Evolutionary conservation across 2,113 vertebrate species (phyloP).

Genomic region (Aplodontia rufa): DNA sequence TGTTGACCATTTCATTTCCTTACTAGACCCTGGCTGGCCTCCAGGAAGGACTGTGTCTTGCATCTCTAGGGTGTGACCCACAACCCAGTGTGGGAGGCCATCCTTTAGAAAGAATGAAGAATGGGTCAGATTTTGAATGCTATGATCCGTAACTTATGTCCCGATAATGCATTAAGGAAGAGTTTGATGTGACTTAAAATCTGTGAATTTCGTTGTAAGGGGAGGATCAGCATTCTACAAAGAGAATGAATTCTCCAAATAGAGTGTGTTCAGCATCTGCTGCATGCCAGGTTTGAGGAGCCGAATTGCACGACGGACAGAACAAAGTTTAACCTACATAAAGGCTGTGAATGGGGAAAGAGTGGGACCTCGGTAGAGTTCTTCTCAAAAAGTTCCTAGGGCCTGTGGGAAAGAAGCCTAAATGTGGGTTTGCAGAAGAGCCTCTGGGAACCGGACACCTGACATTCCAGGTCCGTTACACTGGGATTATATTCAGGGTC

Average conservation of each 20-base stretch:
- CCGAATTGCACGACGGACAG: too few species aligned
- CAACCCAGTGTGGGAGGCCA: rapidly evolving
- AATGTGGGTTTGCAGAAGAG: not conserved
- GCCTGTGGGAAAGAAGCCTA: not conserved
- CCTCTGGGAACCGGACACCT: too few species aligned
- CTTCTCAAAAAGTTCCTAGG: not conserved
- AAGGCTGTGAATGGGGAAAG: not conserved
- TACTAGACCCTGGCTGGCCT: not conserved
- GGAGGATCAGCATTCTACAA: not conserved
- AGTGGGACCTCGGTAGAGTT: not conserved
- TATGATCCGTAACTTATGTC: not conserved
- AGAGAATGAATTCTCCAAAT: too few species aligned
- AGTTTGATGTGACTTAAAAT: not conserved
- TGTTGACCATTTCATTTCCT: not conserved
- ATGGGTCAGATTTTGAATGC: not conserved
- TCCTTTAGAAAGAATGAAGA: not conserved
- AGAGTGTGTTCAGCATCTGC: not conserved
- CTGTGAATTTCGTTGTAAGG: not conserved
- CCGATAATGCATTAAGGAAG: not conserved
- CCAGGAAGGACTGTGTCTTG: not conserved
- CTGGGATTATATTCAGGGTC: not conserved
- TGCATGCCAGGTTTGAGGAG: not conserved
- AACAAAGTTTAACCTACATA: not conserved
- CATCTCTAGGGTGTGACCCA: not conserved
- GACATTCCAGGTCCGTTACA: not conserved